Percentiles rank a stretch among this genome's conserved stretches.
phyloP scores from a whole-genome alignment of 2,113 vertebrate species.

The Erythrocercus mccallii region DNA sequence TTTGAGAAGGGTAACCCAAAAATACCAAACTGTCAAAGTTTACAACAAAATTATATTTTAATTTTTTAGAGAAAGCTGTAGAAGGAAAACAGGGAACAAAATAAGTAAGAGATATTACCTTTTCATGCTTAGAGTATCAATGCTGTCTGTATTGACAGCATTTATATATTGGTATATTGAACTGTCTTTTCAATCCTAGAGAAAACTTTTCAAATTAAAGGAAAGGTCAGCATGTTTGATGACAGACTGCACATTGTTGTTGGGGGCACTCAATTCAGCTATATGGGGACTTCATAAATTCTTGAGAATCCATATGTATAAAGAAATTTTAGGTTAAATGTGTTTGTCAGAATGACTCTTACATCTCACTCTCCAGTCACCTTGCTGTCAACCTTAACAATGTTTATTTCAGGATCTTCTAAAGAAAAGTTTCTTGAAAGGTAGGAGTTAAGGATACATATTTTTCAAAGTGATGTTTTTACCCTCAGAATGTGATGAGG shows the following conservation, averaged over 20 bases:
- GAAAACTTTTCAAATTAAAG: background rate
- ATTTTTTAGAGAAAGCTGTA: background rate
- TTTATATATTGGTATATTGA: no score
- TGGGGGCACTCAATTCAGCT: background rate
- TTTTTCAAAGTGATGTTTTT: background rate
- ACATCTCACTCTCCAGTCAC: background rate
- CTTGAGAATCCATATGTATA: background rate
- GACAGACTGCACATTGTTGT: background rate
- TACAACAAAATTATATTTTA: fast-evolving
- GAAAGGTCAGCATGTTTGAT: background rate
- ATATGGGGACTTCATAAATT: background rate
- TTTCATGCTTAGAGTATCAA: background rate
- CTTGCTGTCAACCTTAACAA: background rate
- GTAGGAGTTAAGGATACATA: background rate
- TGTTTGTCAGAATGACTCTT: background rate
- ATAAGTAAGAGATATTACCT: background rate
- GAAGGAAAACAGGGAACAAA: background rate
- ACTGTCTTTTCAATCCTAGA: background rate
- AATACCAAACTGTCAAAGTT: background rate
- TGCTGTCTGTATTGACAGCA: background rate
- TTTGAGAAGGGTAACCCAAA: background rate
- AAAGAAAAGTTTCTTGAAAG: background rate
- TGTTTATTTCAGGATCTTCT: background rate
- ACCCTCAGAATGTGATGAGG: background rate
- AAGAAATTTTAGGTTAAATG: background rate